These are phyloP conservation scores for Muntiacus muntjak DNA, from an alignment of 2,113 vertebrate species.

Conservation along the genomic window DNA sequence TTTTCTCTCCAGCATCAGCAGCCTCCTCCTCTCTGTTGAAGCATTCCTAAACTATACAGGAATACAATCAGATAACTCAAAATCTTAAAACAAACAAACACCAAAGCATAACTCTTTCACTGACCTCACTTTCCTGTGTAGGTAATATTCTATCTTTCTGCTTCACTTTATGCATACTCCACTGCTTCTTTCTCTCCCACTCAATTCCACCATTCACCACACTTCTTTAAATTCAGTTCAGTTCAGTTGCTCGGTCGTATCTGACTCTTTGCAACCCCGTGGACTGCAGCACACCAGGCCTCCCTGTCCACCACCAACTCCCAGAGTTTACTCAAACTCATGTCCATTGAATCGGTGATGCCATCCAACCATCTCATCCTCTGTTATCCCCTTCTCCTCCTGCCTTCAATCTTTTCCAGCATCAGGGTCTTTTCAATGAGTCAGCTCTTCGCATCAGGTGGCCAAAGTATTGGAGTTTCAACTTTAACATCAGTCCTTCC, in stretches of 20 bases:
- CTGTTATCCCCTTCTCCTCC: background rate
- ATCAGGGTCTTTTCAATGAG: background rate
- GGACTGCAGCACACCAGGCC: rapidly evolving
- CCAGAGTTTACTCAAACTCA: background rate
- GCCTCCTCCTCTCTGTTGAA: background rate
- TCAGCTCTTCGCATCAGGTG: background rate
- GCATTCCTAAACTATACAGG: background rate
- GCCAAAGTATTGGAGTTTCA: background rate
- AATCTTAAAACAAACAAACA: background rate
- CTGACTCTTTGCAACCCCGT: rapidly evolving
- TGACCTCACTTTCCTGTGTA: background rate
- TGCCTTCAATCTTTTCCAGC: background rate
- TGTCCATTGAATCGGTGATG: background rate
- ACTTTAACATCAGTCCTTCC: background rate
- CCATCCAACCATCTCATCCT: background rate
- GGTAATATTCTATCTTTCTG: background rate
- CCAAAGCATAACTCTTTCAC: background rate
- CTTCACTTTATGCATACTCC: background rate
- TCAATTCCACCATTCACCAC: background rate
- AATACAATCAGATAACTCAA: background rate
- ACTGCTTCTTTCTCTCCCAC: background rate
- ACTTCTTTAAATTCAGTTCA: background rate
- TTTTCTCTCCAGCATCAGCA: background rate
- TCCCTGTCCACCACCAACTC: background rate
- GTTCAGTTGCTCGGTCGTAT: rapidly evolving